phyloP scores from a whole-genome alignment of 2,797 vertebrate species.

The Cynopterus sphinx region DNA sequence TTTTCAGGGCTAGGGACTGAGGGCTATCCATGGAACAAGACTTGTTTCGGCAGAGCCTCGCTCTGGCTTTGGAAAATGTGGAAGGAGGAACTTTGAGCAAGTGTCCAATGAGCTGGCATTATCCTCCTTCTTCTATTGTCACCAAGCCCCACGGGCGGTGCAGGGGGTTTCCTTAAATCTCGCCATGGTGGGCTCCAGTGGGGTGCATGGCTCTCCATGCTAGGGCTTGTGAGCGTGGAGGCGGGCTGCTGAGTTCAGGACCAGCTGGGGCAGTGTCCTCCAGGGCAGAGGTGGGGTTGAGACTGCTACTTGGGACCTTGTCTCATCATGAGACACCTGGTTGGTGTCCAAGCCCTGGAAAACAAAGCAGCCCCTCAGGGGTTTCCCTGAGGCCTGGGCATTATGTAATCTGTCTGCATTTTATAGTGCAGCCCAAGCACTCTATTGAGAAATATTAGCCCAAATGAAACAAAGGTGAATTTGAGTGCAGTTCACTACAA shows the following conservation, averaged over 20 bases:
- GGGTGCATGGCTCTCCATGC: background rate
- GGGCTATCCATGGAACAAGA: background rate
- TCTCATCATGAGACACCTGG: background rate
- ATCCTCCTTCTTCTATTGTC: background rate
- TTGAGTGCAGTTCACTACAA: background rate
- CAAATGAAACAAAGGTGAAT: constrained; percentile 74
- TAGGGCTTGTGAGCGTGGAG: background rate
- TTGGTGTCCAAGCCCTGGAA: constrained; percentile 1
- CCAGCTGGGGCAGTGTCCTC: background rate
- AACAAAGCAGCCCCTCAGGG: constrained; percentile 46
- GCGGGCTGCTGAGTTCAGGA: background rate
- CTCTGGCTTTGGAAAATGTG: background rate
- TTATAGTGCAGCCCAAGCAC: constrained; percentile 18
- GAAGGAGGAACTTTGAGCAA: constrained; percentile 10
- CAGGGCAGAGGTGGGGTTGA: background rate
- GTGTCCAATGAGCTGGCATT: background rate
- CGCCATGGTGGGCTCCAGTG: background rate
- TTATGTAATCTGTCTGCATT: constrained; percentile 76
- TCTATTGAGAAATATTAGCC: constrained; percentile 59
- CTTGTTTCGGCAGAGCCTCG: background rate
- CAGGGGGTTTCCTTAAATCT: background rate
- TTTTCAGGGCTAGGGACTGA: background rate
- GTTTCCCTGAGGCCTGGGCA: constrained; percentile 57
- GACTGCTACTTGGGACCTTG: background rate
- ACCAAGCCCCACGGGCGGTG: background rate